Evolutionary conservation across 2,797 vertebrate genomes (phyloP).

Genomic region (Labeo calbasu): DNA sequence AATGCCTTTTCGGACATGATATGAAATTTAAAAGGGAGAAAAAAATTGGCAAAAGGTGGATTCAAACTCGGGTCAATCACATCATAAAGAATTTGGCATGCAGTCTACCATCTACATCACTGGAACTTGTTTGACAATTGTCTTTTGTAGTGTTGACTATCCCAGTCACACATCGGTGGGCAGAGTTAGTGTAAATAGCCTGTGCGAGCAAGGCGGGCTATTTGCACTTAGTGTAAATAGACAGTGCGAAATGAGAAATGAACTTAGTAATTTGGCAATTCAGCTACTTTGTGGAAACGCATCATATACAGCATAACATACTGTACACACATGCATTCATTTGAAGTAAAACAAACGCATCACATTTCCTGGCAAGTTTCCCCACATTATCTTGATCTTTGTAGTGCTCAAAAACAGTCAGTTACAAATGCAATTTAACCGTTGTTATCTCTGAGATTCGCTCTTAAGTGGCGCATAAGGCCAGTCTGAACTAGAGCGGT

Average conservation of each 20-base stretch:
- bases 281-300: not conserved
- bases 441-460: conserved; percentile 8
- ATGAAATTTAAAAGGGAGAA: no score
- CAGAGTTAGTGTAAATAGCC: not conserved
- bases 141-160: no score
- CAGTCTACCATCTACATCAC: no score
- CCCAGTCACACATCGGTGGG: no score
- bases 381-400: not conserved
- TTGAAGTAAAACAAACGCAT: not conserved
- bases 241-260: no score
- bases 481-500: conserved; percentile 46
- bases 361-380: not conserved
- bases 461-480: conserved; percentile 39
- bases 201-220: no score
- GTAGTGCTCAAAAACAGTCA: conserved; percentile 5
- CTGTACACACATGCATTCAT: not conserved
- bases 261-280: not conserved
- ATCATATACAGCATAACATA: not conserved
- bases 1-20: no score
- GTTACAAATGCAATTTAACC: conserved; percentile 19
- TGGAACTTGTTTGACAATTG: no score
- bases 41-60: no score
- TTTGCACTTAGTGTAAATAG: no score
- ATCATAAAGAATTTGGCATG: no score
- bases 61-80: no score